Conservation (phyloP, 1,140 invertebrate species). For the Drosophila trapezifrons region DNA sequence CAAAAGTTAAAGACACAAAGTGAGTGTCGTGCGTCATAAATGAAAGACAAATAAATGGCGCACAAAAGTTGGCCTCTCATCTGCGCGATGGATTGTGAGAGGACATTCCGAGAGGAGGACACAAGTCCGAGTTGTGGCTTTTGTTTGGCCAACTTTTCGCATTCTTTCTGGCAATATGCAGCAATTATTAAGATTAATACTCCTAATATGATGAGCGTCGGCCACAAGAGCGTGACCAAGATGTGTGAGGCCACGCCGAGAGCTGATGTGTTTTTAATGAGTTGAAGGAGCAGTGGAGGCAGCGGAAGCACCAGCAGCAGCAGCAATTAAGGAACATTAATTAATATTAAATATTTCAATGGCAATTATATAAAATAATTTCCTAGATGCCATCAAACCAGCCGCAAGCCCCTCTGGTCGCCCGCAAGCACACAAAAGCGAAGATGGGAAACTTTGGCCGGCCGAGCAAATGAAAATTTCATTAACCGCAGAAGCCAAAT, state of each 20-base stretch:
- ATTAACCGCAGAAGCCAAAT: constrained; percentile 77
- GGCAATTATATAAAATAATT: constrained; percentile 76
- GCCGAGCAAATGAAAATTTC: constrained; percentile 70
- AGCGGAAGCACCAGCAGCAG: constrained; percentile 37
- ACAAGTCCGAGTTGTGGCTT: constrained; percentile 30
- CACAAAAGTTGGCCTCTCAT: constrained; percentile 20
- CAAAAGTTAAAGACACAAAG: constrained; percentile 37
- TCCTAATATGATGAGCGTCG: constrained; percentile 50
- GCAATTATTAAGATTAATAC: constrained; percentile 79
- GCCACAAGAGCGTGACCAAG: constrained; percentile 32
- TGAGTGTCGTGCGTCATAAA: constrained; percentile 23
- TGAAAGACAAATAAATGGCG: constrained; percentile 44
- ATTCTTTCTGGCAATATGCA: constrained; percentile 66
- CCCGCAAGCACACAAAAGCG: constrained; percentile 13
- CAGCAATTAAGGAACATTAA: constrained; percentile 78
- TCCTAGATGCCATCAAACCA: constrained; percentile 50
- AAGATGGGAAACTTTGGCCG: constrained; percentile 52
- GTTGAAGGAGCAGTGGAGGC: constrained; percentile 40
- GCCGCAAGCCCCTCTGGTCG: constrained; percentile 37
- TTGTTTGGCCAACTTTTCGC: constrained; percentile 57
- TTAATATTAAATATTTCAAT: constrained; percentile 83
- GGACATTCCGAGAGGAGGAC: constrained; percentile 32
- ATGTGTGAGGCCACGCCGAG: constrained; percentile 15
- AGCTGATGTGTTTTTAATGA: constrained; percentile 80
- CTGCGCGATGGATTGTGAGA: constrained; percentile 14